A percentile compares a stretch with the other conserved stretches of the same genome.
Evolutionary conservation across 92 coral and sea anemone genomes (phyloP).

Genomic region (Umimayanthus chanpuru): DNA sequence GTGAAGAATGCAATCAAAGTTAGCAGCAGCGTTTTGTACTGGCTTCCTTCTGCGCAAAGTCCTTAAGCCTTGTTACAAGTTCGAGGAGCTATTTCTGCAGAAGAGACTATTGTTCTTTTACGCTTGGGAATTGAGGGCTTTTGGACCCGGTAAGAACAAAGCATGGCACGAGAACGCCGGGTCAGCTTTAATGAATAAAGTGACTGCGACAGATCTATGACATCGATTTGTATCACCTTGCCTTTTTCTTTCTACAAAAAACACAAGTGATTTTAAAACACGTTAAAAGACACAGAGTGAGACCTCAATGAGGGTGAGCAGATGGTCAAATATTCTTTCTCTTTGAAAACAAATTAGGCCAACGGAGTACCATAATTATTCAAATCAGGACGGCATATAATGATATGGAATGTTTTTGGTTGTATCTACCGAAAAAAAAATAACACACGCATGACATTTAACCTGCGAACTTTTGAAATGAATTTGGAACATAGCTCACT

Average conservation of each 20-base stretch:
- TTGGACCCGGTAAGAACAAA: not conserved
- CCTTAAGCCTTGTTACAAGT: not conserved
- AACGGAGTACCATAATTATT: not conserved
- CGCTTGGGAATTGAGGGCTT: conserved; percentile 19
- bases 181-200: conserved; percentile 12
- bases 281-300: not conserved
- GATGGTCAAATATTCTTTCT: not conserved
- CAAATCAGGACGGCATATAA: conserved; percentile 3
- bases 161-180: conserved; percentile 11
- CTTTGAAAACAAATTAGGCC: not conserved
- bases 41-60: not conserved
- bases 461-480: not conserved
- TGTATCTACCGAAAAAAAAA: not conserved
- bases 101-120: not conserved
- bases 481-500: not conserved
- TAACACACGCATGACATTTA: not conserved
- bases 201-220: not conserved
- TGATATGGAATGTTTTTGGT: not conserved
- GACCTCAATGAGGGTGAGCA: not conserved
- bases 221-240: not conserved
- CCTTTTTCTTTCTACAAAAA: not conserved
- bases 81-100: not conserved
- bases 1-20: not conserved
- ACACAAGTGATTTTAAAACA: not conserved
- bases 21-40: not conserved